Percentiles rank a stretch among this genome's conserved stretches.
These are phyloP conservation scores for Thymelicus sylvestris DNA, from an alignment of 2,888 invertebrate genomes.

Conservation along the genomic window DNA sequence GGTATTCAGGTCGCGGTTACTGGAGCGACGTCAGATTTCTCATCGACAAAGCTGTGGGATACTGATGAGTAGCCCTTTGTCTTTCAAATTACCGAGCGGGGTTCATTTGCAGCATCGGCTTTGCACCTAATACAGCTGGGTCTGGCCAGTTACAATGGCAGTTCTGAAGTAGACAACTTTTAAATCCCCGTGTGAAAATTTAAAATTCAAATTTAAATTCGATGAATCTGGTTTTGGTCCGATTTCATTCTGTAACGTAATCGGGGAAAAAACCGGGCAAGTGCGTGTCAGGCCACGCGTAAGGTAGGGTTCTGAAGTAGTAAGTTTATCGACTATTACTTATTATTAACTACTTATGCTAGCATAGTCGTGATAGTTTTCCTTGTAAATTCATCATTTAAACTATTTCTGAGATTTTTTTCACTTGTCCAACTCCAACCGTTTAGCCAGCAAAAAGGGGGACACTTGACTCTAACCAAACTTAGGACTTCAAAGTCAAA, in stretches of 20 bases:
- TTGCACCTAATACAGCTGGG: conserved; percentile 19
- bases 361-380: too few relatives aligned
- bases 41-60: conserved; percentile 32
- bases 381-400: too few relatives aligned
- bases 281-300: too few relatives aligned
- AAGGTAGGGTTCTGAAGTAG: too few relatives aligned
- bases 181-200: background rate
- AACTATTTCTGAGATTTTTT: too few relatives aligned
- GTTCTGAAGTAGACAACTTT: background rate
- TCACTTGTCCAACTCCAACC: too few relatives aligned
- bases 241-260: background rate
- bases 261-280: background rate
- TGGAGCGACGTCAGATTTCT: conserved; percentile 35
- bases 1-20: conserved; percentile 34
- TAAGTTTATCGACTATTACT: too few relatives aligned
- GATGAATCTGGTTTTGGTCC: background rate
- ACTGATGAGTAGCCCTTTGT: conserved; percentile 36
- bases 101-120: conserved; percentile 7
- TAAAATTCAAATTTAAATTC: background rate
- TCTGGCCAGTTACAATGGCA: background rate
- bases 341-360: too few relatives aligned
- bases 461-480: too few relatives aligned
- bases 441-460: too few relatives aligned
- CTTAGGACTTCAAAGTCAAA: too few relatives aligned
- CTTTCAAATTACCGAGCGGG: conserved; percentile 27